These are phyloP conservation scores for Lucilia cuprina DNA, from an alignment of 1,140 invertebrate genomes.

Conservation along the genomic window DNA sequence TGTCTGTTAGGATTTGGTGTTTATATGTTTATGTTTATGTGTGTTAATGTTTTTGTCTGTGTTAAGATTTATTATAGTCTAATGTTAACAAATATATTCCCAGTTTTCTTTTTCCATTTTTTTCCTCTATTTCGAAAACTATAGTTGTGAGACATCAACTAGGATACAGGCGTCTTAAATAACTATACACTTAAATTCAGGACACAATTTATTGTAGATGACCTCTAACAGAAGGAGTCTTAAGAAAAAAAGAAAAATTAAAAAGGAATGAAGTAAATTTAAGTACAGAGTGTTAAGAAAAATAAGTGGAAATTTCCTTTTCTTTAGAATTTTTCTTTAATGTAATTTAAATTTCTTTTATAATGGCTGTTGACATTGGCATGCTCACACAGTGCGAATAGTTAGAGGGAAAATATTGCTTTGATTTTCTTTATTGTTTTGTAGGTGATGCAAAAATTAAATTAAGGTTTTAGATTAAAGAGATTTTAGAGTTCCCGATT, in stretches of 20 bases:
- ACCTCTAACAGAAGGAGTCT: background rate
- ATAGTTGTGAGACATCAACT: background rate
- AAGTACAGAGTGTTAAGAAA: background rate
- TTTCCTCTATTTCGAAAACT: too few relatives aligned
- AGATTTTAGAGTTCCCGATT: too few relatives aligned
- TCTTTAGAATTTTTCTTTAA: too few relatives aligned
- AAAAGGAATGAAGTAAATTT: background rate
- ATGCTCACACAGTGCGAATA: too few relatives aligned
- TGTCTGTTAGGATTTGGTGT: background rate
- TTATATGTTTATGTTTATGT: background rate
- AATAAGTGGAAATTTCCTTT: background rate
- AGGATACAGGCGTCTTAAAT: background rate
- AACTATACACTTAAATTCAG: background rate
- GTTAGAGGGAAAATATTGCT: too few relatives aligned
- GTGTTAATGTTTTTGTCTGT: background rate
- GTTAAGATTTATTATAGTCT: background rate
- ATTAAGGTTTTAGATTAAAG: too few relatives aligned
- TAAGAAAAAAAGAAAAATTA: background rate
- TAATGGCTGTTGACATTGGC: too few relatives aligned
- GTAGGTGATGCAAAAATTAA: too few relatives aligned
- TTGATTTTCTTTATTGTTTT: too few relatives aligned
- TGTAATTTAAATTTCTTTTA: too few relatives aligned
- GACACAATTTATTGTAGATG: background rate
- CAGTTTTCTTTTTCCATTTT: background rate
- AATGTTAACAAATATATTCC: background rate